Conservation (phyloP, 2,888 invertebrate species). For the Drosophila neoperkinsi region DNA sequence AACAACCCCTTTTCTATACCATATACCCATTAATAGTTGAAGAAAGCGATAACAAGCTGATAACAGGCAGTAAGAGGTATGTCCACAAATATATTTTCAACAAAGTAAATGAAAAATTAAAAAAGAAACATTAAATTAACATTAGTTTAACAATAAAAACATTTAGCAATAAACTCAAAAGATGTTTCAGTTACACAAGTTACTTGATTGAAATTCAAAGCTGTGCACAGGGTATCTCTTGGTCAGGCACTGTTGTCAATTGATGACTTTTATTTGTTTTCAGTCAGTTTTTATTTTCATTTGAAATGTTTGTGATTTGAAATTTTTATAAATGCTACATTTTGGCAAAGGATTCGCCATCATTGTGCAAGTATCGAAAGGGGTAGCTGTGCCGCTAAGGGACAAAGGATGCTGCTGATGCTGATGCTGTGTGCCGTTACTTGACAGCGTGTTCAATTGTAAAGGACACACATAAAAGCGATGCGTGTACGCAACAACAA, state of each 20-base stretch:
- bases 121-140: neutral
- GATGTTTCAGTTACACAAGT: neutral
- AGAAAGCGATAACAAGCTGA: neutral
- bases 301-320: conserved; percentile 62
- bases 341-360: conserved; percentile 64
- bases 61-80: neutral
- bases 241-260: neutral
- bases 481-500: conserved; percentile 45
- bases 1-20: conserved; percentile 66
- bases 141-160: too few species aligned
- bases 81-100: neutral
- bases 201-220: neutral
- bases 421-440: conserved; percentile 42
- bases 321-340: conserved; percentile 73
- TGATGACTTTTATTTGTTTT: conserved; percentile 10
- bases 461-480: conserved; percentile 55
- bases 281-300: conserved; percentile 62
- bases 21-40: neutral
- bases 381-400: conserved; percentile 60
- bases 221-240: neutral
- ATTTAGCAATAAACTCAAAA: neutral
- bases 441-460: conserved; percentile 65
- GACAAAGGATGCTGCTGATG: conserved; percentile 54
- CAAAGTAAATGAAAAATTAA: neutral
- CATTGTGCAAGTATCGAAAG: conserved; percentile 49